Evolutionary conservation across 2,113 vertebrate species (phyloP).

Genomic region (Petroica traversi): DNA sequence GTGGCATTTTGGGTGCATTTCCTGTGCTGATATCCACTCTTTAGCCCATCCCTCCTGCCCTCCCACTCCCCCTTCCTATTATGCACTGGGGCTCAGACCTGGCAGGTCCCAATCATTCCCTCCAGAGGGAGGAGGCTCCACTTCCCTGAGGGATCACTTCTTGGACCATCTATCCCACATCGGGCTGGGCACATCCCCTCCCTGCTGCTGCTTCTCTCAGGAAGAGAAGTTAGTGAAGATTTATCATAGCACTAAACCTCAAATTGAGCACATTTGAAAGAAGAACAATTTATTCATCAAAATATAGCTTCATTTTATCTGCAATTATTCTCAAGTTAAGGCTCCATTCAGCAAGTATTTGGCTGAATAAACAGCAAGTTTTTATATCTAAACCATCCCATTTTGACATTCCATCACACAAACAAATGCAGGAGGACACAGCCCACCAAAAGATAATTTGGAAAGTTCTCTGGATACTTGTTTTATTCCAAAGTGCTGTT

Average conservation of each 20-base stretch:
- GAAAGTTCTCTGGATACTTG: neutral
- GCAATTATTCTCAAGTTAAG: constrained; percentile 58
- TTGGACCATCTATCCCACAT: neutral
- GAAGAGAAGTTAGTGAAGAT: constrained; percentile 43
- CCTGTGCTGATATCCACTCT: neutral
- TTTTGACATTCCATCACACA: constrained; percentile 9
- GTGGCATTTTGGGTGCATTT: neutral
- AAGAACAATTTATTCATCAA: constrained; percentile 62
- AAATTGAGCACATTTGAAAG: constrained; percentile 51
- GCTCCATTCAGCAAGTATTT: constrained; percentile 21
- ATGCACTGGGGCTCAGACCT: neutral
- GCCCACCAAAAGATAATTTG: neutral
- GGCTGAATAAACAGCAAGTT: constrained; percentile 38
- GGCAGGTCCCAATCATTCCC: neutral
- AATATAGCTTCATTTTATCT: constrained; percentile 46
- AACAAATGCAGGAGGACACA: neutral
- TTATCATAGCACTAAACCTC: constrained; percentile 54
- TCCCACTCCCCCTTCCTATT: neutral
- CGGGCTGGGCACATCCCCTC: neutral
- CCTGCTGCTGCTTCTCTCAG: neutral
- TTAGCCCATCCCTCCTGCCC: neutral
- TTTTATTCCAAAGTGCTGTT: neutral
- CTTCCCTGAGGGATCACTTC: neutral
- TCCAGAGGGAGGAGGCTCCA: rapidly evolving
- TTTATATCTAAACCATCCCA: neutral